phyloP scores from a whole-genome alignment of 2,113 vertebrate genomes.

The Callionymus lyra region DNA sequence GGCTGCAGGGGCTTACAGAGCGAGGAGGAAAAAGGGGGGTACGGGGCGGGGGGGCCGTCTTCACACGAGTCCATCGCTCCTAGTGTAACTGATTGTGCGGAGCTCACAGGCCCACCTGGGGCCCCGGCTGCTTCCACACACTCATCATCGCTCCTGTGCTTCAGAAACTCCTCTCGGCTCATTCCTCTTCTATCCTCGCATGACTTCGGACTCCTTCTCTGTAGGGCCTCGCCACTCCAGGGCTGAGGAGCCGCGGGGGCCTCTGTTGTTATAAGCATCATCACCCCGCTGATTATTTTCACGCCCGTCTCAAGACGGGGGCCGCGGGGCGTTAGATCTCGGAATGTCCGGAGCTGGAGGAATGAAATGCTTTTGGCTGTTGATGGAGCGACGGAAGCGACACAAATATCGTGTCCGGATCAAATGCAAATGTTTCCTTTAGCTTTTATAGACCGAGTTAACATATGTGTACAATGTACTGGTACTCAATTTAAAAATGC shows the following conservation, averaged over 20 bases:
- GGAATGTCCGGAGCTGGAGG: conserved; percentile 5
- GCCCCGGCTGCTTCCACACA: conserved; percentile 17
- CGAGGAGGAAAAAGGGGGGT: too few relatives aligned
- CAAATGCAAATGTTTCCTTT: too few relatives aligned
- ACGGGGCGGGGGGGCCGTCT: conserved; percentile 13
- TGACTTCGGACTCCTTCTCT: conserved; percentile 5
- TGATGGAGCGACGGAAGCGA: too few relatives aligned
- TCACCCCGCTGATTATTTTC: conserved; percentile 22
- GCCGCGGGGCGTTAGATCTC: conserved; percentile 37
- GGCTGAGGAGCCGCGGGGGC: conserved; percentile 6
- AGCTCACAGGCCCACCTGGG: conserved; percentile 30
- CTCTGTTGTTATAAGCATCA: conserved; percentile 28
- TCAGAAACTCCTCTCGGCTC: conserved; percentile 16
- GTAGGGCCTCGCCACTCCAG: conserved; percentile 20
- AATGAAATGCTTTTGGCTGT: too few relatives aligned
- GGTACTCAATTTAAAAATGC: too few relatives aligned
- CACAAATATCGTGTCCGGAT: too few relatives aligned
- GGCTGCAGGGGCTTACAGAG: conserved; percentile 7
- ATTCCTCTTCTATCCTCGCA: conserved; percentile 7
- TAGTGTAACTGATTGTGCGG: conserved; percentile 26
- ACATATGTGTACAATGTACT: too few relatives aligned
- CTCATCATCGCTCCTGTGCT: conserved; percentile 10
- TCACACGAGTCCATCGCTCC: conserved; percentile 23
- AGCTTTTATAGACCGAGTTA: too few relatives aligned
- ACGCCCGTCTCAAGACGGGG: conserved; percentile 34